Base-by-base conservation (phyloP, 2,797 vertebrate genomes). In the Channallabes apus region DNA sequence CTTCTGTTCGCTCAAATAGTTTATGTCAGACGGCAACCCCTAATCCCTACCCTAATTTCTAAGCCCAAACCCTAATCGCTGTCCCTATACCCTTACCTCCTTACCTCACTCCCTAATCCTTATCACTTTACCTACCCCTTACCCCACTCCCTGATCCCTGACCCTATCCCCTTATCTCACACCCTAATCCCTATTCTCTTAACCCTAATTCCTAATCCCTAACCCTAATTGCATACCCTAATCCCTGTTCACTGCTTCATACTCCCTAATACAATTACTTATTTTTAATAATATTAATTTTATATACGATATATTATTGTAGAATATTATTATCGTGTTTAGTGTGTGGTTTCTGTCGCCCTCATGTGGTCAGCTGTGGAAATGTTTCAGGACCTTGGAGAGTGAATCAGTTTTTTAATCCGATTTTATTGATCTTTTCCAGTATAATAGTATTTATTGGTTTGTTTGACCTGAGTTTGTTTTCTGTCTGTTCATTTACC, bases 351-450 rank as follows among this genome's bases (percentile, higher is more conserved):
- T 14, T 73, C 29, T 32, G 35, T 83, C 35, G 8, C 82, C 69
- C 22, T 18, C 58, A 0, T 29, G 69, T 83, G 58, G 69, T 46
- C 27, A 32, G 9, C 18, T 51, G 38, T 29, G 56, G 68, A 72
- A 29, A 18, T 75, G 17, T 27, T 82, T 82, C 69, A 83, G 82
- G 18, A 83, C 71, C 82, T 32, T 75, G 82, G 82, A 83, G 35
- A 83, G 82, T 5, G 4, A 29, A n/a, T 83, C 76, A 38, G 20
- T 61, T 46, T 58, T 18, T 27, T 83, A 29, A 27, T 59, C 35
- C 73, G 46, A 17, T n/a, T n/a, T 79, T 27, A 46, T 24, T 79
- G 18, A 7, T 41, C 29, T 41, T 20, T 29, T 54, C 8, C n/a
- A 29, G 14, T 54, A 18, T 72, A 75, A 75, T 54, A 6, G 27